These are phyloP conservation scores for Trochalopteron elliotii DNA, from an alignment of 2,113 vertebrate genomes.

Conservation along the genomic window DNA sequence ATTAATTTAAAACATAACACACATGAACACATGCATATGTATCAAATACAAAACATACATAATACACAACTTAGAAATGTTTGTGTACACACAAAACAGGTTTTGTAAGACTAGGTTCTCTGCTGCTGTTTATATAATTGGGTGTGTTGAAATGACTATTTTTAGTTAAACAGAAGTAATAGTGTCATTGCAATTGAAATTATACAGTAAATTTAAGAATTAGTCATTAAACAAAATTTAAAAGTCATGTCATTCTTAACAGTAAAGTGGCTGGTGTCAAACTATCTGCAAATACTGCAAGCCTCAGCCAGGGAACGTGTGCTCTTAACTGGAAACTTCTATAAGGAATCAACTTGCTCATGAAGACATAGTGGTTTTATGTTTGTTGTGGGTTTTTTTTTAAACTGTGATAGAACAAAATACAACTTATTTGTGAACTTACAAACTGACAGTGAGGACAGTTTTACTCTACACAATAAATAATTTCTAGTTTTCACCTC, in stretches of 20 bases:
- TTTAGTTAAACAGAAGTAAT: not conserved
- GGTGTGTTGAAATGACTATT: not conserved
- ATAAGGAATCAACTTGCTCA: not conserved
- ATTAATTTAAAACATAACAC: not conserved
- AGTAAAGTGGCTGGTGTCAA: not conserved
- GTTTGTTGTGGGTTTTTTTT: fast-evolving
- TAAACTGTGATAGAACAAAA: not conserved
- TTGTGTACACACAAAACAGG: not conserved
- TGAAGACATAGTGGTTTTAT: not conserved
- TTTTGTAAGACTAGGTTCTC: not conserved
- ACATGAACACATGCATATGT: not conserved
- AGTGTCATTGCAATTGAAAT: not conserved
- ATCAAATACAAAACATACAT: not conserved
- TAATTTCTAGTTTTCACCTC: not conserved
- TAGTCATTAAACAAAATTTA: not conserved
- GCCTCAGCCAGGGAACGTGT: not conserved
- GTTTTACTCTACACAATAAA: not conserved
- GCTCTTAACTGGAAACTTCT: not conserved
- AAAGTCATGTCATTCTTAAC: not conserved
- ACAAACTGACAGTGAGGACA: not conserved
- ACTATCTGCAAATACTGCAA: not conserved
- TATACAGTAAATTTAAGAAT: not conserved
- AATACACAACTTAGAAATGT: not conserved
- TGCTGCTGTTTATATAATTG: not conserved
- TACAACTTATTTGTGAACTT: not conserved